phyloP scores from a whole-genome alignment of 2,113 vertebrate genomes.

The Dendrocopos noguchii region DNA sequence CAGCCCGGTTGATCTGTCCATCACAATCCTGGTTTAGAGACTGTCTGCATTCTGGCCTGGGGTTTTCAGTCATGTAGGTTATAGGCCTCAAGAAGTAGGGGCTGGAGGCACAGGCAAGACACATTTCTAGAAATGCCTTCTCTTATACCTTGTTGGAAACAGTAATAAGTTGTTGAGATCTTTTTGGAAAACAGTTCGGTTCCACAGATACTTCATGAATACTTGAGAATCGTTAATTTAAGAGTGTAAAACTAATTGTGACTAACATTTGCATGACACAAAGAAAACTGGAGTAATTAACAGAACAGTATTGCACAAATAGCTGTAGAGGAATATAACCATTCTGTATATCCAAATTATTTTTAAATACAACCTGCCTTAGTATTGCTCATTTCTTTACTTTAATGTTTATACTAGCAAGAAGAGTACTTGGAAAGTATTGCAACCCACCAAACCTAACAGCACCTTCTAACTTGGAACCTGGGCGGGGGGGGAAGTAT shows the following conservation, averaged over 20 bases:
- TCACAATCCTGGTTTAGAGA: neutral
- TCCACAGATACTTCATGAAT: neutral
- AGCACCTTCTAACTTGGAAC: neutral
- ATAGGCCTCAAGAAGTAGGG: neutral
- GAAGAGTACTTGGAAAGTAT: neutral
- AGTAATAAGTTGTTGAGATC: neutral
- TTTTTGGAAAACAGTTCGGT: neutral
- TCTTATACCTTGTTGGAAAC: neutral
- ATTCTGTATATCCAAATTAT: neutral
- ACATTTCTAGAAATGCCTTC: neutral
- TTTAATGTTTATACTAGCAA: neutral
- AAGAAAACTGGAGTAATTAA: neutral
- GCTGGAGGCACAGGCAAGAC: neutral
- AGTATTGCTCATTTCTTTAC: neutral
- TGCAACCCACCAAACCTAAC: neutral
- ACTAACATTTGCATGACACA: neutral
- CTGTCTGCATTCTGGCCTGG: neutral
- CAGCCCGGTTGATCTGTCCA: neutral
- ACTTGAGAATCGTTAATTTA: neutral
- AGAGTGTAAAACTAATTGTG: neutral
- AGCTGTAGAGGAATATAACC: neutral
- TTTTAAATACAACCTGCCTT: neutral
- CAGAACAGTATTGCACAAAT: neutral
- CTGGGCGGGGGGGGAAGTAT: neutral
- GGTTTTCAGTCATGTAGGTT: neutral